Evolutionary conservation across 2,797 vertebrate species (phyloP).

Genomic region (Thamnophis elegans): DNA sequence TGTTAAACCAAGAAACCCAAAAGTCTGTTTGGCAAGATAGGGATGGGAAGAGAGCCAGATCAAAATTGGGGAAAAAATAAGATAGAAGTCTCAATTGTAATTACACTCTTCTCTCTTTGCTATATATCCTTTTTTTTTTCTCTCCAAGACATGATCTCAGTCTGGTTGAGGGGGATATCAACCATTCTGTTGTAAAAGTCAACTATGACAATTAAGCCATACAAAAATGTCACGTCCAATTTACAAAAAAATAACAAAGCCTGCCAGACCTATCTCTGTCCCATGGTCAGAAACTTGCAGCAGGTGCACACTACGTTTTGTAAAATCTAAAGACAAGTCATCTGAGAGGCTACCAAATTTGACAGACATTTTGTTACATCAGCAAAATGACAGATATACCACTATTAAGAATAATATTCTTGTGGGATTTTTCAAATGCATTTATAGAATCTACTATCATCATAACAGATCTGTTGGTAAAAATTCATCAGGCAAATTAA

Average conservation of each 20-base stretch:
- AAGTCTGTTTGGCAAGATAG: background rate
- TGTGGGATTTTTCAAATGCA: background rate
- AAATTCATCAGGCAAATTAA: background rate
- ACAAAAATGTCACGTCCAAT: background rate
- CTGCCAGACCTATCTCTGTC: background rate
- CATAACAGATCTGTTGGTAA: background rate
- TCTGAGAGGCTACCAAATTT: background rate
- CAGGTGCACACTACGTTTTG: background rate
- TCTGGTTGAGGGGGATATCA: background rate
- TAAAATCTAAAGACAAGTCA: background rate
- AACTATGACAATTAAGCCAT: background rate
- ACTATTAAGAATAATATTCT: background rate
- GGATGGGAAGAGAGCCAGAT: background rate
- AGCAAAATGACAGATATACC: background rate
- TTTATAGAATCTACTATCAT: background rate
- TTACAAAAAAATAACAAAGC: background rate
- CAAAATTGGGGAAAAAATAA: background rate
- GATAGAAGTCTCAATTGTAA: background rate
- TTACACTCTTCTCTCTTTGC: too few species aligned
- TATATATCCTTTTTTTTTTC: background rate
- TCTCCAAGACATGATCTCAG: background rate
- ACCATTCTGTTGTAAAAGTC: background rate
- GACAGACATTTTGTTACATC: background rate
- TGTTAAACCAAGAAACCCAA: background rate
- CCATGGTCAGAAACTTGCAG: background rate